Conservation (phyloP, 2,797 vertebrate species). For the Cuniculus paca region DNA sequence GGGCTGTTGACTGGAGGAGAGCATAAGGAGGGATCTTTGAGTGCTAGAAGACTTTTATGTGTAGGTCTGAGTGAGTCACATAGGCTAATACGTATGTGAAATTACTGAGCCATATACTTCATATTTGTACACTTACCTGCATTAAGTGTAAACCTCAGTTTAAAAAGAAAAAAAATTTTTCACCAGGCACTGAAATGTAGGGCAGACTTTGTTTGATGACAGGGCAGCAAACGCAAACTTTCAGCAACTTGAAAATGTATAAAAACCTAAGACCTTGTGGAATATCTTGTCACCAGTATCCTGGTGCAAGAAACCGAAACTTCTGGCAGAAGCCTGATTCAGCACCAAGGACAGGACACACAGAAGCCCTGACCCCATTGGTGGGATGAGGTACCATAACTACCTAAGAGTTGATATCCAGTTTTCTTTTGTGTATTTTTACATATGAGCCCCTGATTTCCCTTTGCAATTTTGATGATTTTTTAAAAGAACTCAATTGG, state of each 20-base stretch:
- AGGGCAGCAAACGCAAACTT: background rate
- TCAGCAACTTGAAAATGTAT: background rate
- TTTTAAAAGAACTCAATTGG: background rate
- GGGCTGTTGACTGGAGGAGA: background rate
- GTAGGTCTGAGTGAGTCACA: background rate
- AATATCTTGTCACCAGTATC: background rate
- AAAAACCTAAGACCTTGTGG: background rate
- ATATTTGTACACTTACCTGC: background rate
- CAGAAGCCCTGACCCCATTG: background rate
- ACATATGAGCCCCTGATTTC: background rate
- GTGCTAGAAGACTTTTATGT: background rate
- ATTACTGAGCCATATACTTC: background rate
- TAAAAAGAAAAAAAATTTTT: background rate
- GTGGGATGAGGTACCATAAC: background rate
- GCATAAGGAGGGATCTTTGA: background rate
- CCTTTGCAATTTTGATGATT: background rate
- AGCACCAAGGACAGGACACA: conserved; percentile 80
- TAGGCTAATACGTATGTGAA: background rate
- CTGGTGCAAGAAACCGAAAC: background rate
- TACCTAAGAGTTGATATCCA: background rate
- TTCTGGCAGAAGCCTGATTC: background rate
- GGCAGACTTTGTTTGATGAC: background rate
- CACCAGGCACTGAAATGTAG: background rate
- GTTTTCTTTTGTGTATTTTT: background rate
- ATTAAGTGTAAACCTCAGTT: background rate